Evolutionary conservation across 2,888 invertebrate species (phyloP).

Genomic region (Gasteruption jaculator): DNA sequence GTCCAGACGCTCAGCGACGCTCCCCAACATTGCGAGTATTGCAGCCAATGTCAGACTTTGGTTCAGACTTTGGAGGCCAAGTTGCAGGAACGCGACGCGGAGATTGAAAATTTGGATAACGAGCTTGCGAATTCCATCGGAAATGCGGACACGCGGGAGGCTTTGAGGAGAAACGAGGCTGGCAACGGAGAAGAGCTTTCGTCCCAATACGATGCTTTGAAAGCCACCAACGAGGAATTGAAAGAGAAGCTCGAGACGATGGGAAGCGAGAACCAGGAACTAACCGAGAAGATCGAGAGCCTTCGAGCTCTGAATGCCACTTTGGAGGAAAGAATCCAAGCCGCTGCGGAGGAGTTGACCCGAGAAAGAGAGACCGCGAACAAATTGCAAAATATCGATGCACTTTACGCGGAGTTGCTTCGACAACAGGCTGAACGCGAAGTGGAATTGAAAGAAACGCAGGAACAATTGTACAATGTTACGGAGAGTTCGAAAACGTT

Average conservation of each 20-base stretch:
- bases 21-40: slow-evolving; percentile 30
- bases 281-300: slow-evolving; percentile 56
- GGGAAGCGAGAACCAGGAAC: slow-evolving; percentile 54
- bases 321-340: slow-evolving; percentile 48
- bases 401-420: slow-evolving; percentile 20
- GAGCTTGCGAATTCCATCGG: slow-evolving; percentile 64
- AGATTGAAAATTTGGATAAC: slow-evolving; percentile 68
- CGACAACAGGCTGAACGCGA: slow-evolving; percentile 33
- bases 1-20: slow-evolving; percentile 5
- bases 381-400: slow-evolving; percentile 28
- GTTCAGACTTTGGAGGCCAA: slow-evolving; percentile 61
- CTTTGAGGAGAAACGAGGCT: slow-evolving; percentile 60
- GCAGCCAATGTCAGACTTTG: slow-evolving; percentile 37
- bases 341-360: slow-evolving; percentile 33
- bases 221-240: slow-evolving; percentile 62
- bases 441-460: slow-evolving; percentile 53
- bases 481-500: slow-evolving; percentile 54
- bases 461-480: slow-evolving; percentile 48
- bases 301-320: slow-evolving; percentile 52
- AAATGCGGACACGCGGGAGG: slow-evolving; percentile 65
- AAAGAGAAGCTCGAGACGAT: slow-evolving; percentile 59
- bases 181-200: slow-evolving; percentile 61
- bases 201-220: slow-evolving; percentile 60
- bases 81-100: slow-evolving; percentile 69
- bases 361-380: slow-evolving; percentile 20